phyloP scores from a whole-genome alignment of 2,888 invertebrate species.

The Myathropa florea region DNA sequence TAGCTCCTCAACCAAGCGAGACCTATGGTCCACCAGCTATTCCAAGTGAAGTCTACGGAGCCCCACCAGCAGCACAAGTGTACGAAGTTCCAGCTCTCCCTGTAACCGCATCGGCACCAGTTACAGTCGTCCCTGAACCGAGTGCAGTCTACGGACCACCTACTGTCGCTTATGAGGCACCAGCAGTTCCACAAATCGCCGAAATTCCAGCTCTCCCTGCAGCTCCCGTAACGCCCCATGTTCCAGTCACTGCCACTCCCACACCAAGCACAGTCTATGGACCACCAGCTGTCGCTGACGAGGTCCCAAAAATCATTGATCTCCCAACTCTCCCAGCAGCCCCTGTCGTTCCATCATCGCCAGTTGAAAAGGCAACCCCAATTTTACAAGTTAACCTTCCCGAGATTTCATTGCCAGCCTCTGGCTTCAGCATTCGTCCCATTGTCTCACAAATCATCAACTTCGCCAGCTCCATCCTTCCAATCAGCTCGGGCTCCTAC shows the following conservation, averaged over 20 bases:
- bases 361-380: not conserved
- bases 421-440: not conserved
- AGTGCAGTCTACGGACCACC: not conserved
- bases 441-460: not conserved
- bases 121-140: not conserved
- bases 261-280: not conserved
- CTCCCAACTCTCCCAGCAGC: constrained; percentile 24
- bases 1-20: not conserved
- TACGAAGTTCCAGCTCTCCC: not conserved
- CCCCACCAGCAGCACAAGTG: not conserved
- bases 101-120: not conserved
- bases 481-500: not conserved
- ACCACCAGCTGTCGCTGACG: not conserved
- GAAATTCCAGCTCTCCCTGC: constrained; percentile 27
- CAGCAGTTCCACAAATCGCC: not conserved
- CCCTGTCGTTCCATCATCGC: not conserved
- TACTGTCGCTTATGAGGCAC: not conserved
- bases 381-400: too few species aligned
- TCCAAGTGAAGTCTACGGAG: too few species aligned
- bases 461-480: not conserved
- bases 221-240: not conserved
- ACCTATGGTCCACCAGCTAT: not conserved
- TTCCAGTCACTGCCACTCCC: not conserved
- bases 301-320: not conserved
- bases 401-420: not conserved